A percentile compares a stretch with the other conserved stretches of the same genome.
These are phyloP conservation scores for Thaleichthys pacificus DNA, from an alignment of 2,797 vertebrate species.

Conservation along the genomic window DNA sequence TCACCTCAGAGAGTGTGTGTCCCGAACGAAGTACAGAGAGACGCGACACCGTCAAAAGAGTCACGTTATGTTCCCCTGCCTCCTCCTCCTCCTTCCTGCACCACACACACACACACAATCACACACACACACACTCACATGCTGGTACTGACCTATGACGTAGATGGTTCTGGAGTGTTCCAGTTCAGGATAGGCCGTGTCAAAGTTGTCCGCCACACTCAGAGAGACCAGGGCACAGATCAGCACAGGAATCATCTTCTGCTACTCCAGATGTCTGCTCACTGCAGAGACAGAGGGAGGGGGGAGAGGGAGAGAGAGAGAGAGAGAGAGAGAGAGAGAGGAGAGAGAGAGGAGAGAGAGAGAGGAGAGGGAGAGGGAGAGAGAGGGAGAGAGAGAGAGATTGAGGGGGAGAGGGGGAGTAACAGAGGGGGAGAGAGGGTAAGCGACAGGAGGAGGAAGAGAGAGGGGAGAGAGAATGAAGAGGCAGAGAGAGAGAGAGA, in stretches of 20 bases:
- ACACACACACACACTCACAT: neutral
- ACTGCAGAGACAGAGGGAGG: conserved; percentile 65
- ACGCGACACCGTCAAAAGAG: neutral
- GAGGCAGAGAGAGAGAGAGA: neutral
- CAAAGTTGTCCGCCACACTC: conserved; percentile 78
- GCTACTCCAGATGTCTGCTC: conserved; percentile 73
- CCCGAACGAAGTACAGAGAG: neutral
- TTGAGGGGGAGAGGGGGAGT: too few species aligned
- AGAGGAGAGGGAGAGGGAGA: neutral
- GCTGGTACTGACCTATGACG: conserved; percentile 79
- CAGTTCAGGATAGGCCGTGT: conserved; percentile 75
- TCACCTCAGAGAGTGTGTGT: neutral
- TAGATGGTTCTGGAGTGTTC: conserved; percentile 86
- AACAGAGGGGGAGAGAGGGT: too few species aligned
- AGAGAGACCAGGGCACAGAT: conserved; percentile 83
- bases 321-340: conserved; percentile 8
- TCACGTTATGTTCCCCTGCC: neutral
- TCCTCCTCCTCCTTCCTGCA: neutral
- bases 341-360: neutral
- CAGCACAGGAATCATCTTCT: conserved; percentile 85
- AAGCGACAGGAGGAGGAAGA: too few species aligned
- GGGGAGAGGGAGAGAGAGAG: neutral
- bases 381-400: too few species aligned
- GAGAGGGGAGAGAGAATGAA: too few species aligned
- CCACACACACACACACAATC: too few species aligned